Evolutionary conservation across 64 coral and sea anemone genomes (phyloP).

Genomic region (Dendronephthya gigantea): DNA sequence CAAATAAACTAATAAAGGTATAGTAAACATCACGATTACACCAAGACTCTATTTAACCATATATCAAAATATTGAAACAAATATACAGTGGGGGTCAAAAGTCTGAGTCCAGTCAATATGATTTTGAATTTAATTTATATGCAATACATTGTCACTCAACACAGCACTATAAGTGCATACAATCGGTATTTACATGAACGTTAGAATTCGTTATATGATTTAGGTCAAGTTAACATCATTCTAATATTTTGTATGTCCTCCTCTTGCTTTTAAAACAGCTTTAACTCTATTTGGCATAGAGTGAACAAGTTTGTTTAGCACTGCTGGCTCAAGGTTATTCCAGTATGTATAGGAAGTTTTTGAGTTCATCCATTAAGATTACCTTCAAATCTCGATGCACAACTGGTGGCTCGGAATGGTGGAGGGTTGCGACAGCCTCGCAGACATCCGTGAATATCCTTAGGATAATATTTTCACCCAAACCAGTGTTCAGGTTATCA

Average conservation of each 20-base stretch:
- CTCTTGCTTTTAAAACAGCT: not conserved
- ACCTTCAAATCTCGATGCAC: conserved; percentile 95
- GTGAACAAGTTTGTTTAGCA: not conserved
- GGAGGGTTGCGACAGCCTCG: conserved; percentile 52
- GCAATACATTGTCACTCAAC: not conserved
- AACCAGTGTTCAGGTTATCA: conserved; percentile 57
- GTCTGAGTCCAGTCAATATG: not conserved
- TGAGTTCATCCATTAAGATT: not conserved
- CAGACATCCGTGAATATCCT: conserved; percentile 65
- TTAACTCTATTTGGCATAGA: not conserved
- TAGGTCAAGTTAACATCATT: not conserved
- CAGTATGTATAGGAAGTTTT: not conserved
- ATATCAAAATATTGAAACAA: no score
- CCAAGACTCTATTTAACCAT: no score
- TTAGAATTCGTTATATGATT: not conserved
- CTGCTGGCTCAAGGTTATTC: not conserved
- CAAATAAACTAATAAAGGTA: no score
- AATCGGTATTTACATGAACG: not conserved
- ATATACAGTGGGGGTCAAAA: not conserved
- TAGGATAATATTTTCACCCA: conserved; percentile 54
- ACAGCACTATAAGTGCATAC: not conserved
- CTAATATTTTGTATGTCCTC: conserved; percentile 13
- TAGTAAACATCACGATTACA: no score
- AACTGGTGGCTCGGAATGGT: conserved; percentile 61
- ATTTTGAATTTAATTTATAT: not conserved